Percentiles rank a stretch among this genome's conserved stretches.
Evolutionary conservation across 2,113 vertebrate genomes (phyloP).

Genomic region (Burhinus bistriatus): DNA sequence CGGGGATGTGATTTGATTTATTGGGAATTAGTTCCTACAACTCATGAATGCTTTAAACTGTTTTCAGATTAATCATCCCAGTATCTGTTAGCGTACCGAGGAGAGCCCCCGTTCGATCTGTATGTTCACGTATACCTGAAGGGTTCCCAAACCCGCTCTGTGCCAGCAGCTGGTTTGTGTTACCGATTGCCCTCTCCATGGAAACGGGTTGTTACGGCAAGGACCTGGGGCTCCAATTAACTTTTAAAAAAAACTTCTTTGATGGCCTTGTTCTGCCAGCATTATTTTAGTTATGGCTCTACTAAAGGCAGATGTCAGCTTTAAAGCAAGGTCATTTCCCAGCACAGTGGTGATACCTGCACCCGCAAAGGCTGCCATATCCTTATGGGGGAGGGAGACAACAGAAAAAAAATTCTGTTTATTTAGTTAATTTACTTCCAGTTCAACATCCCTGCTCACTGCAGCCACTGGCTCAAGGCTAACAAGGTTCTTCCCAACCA

Average conservation of each 20-base stretch:
- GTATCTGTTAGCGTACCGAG: neutral
- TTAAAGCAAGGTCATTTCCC: neutral
- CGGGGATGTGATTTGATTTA: conserved; percentile 74
- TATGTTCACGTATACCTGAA: neutral
- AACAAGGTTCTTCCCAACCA: neutral
- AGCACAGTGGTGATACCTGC: neutral
- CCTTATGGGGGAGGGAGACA: neutral
- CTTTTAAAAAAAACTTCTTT: neutral
- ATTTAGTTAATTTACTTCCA: conserved; percentile 11
- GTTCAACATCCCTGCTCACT: neutral
- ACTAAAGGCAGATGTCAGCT: neutral
- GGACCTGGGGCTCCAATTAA: neutral
- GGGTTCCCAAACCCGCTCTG: neutral
- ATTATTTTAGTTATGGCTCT: neutral
- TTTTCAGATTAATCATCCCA: conserved; percentile 69
- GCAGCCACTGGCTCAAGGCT: neutral
- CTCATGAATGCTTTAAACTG: conserved; percentile 73
- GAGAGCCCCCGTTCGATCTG: neutral
- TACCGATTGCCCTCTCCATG: neutral
- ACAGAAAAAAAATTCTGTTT: neutral
- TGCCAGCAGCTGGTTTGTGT: neutral
- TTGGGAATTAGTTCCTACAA: conserved; percentile 74
- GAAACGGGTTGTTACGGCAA: neutral
- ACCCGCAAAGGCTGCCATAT: neutral
- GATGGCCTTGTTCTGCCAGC: neutral